phyloP scores from a whole-genome alignment of 2,888 invertebrate species.

The Zele albiditarsus region DNA sequence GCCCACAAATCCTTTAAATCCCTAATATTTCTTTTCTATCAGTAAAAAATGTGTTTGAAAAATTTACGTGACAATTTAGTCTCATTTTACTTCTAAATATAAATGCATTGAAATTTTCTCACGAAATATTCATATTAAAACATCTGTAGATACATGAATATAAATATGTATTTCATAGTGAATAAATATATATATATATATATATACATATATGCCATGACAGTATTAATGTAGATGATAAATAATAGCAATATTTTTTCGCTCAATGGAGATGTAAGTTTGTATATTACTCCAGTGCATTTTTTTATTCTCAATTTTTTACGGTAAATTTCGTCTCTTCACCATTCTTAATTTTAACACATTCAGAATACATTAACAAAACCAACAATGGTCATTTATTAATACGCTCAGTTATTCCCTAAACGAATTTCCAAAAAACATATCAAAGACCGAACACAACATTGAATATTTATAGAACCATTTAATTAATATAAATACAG shows the following conservation, averaged over 20 bases:
- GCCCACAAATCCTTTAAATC: not conserved
- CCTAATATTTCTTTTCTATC: not conserved
- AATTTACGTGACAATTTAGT: not conserved
- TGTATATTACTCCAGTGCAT: not conserved
- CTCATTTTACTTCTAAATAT: not conserved
- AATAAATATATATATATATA: constrained; percentile 25
- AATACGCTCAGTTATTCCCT: not conserved
- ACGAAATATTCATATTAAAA: not conserved
- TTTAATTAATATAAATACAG: not conserved
- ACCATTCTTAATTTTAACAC: not conserved
- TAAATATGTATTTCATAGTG: constrained; percentile 26
- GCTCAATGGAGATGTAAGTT: constrained; percentile 54
- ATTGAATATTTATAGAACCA: not conserved
- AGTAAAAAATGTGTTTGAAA: constrained; percentile 6
- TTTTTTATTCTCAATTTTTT: not conserved
- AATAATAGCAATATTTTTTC: constrained; percentile 66
- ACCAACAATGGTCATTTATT: not conserved
- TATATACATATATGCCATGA: constrained; percentile 55
- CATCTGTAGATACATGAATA: constrained; percentile 32
- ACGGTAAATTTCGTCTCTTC: not conserved
- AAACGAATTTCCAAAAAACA: constrained; percentile 23
- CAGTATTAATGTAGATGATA: constrained; percentile 67
- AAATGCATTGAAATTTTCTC: not conserved
- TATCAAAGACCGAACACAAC: constrained; percentile 16
- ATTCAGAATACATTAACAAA: not conserved